Evolutionary conservation across 1,140 invertebrate species (phyloP).

Genomic region (Galleria mellonella): DNA sequence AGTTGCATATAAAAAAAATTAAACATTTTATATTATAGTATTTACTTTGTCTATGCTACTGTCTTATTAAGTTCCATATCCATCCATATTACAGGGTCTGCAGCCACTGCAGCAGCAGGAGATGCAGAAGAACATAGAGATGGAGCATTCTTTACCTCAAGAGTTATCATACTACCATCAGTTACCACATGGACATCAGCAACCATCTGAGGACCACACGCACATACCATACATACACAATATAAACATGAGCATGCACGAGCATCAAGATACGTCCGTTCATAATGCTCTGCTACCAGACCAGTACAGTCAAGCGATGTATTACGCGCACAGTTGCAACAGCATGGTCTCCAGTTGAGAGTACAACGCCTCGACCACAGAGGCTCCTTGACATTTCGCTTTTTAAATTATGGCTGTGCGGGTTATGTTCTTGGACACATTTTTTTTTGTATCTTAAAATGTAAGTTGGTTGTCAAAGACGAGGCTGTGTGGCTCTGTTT

Average conservation of each 20-base stretch:
- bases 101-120: constrained; percentile 11
- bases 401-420: background rate
- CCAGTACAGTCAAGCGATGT: constrained; percentile 23
- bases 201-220: background rate
- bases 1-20: too few relatives aligned
- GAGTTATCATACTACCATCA: constrained; percentile 4
- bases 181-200: constrained; percentile 1
- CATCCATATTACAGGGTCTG: constrained; percentile 4
- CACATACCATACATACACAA: background rate
- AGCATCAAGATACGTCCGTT: background rate
- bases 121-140: constrained; percentile 5
- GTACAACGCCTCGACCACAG: constrained; percentile 6
- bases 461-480: too few relatives aligned
- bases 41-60: too few relatives aligned
- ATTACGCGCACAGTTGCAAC: constrained; percentile 28
- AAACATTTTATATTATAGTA: too few relatives aligned
- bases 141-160: constrained; percentile 13
- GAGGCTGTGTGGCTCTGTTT: too few relatives aligned
- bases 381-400: constrained; percentile 9
- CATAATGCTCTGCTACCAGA: constrained; percentile 15
- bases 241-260: constrained; percentile 1
- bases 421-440: background rate
- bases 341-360: constrained; percentile 42
- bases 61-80: too few relatives aligned
- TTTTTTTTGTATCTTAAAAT: too few relatives aligned